Base-by-base conservation (phyloP, 2,797 vertebrate species). In the Sebastiscus albofasciatus region DNA sequence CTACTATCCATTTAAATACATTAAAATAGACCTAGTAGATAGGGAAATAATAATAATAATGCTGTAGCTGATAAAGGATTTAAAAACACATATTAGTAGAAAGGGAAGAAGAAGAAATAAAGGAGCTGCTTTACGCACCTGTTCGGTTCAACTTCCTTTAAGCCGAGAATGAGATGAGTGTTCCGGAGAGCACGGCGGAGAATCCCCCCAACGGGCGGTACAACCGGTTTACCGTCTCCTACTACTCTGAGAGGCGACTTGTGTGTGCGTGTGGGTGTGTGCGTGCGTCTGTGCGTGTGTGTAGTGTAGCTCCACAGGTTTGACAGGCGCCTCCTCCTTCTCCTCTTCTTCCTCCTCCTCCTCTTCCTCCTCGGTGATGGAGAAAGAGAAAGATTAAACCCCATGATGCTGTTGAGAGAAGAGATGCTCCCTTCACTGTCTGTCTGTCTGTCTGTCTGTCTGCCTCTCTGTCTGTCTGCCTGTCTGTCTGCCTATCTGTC, bases 111-210 rank as follows among this genome's bases (percentile, higher is more conserved):
- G 0, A 6, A 42, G 12, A 75, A 58, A 67, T 20, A 6, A 22
- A 26, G 13, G 29, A 75, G 31, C 29, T 24, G 65, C n/a, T 49
- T 31, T 33, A 93, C 93, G 82, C 91, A 94, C 94, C 92, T 94
- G 91, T 93, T 92, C 83, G 90, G 69, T 91, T 87, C 83, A 91
- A 92, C 90, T 93, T 87, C 79, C 80, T 80, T 24, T 52, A 49
- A 66, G 75, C 22, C 33, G 76, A 81, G n/a, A 86, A 72, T 67
- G 68, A 14, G 75, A 8, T 20, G 84, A 84, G 74, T 85, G 74
- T 85, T 92, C 84, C 82, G 80, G 90, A 81, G 81, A 81, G 81
- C 84, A 70, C 79, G 61, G 76, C 16, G 4, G 69, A 61, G 77
- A 39, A 66, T 62, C 56, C 36, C 39, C 55, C 33, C 12, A 8